phyloP scores from a whole-genome alignment of 2,888 invertebrate species.

The Spialia ferax region DNA sequence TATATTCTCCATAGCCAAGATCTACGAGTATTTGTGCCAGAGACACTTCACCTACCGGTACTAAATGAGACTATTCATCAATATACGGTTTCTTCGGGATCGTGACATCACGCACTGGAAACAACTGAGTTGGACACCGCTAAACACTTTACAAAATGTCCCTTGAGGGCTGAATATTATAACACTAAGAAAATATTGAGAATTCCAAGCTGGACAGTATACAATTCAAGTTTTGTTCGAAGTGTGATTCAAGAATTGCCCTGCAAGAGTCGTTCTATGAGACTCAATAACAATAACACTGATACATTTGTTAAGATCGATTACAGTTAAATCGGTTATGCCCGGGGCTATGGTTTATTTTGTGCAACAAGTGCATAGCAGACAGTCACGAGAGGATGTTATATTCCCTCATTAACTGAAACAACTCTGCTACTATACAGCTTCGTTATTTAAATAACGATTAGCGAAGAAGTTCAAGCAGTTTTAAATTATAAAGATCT shows the following conservation, averaged over 20 bases:
- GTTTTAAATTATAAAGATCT: not conserved
- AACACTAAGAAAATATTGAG: conserved; percentile 2
- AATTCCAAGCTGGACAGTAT: conserved; percentile 16
- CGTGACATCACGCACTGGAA: conserved; percentile 69
- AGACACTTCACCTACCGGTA: conserved; percentile 32
- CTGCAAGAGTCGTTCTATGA: conserved; percentile 13
- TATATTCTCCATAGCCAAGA: conserved; percentile 1
- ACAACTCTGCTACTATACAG: conserved; percentile 27
- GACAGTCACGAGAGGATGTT: conserved; percentile 61
- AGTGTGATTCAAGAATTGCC: not conserved
- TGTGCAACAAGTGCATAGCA: conserved; percentile 61
- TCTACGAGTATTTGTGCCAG: conserved; percentile 7
- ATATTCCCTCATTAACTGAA: conserved; percentile 36
- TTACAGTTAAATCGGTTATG: conserved; percentile 50
- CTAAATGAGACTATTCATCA: conserved; percentile 55
- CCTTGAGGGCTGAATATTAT: conserved; percentile 54
- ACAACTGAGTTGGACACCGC: conserved; percentile 61
- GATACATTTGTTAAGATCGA: conserved; percentile 37
- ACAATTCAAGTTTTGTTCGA: conserved; percentile 22
- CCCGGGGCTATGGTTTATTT: conserved; percentile 59
- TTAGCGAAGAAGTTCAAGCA: too few relatives aligned
- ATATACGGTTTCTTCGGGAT: conserved; percentile 52
- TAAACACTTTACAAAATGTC: conserved; percentile 62
- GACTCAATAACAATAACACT: not conserved
- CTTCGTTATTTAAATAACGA: conserved; percentile 9